Percentiles rank a stretch among this genome's conserved stretches.
Conservation (phyloP, 2,888 invertebrate species). For the Synergus laeviventris region DNA sequence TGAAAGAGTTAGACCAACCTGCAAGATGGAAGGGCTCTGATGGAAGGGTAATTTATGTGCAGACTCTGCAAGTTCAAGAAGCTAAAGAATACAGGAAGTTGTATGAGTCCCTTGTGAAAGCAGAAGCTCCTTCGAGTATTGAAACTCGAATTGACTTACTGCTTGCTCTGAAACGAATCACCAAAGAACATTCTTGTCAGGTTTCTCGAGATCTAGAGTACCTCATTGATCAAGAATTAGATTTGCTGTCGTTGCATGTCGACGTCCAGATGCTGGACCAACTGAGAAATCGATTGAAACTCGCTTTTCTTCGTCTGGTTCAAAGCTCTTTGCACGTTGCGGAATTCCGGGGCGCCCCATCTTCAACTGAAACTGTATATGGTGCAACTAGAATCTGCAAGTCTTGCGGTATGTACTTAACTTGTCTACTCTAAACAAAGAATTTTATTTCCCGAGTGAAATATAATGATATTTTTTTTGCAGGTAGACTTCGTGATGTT, state of each 20-base stretch:
- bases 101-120: conserved; percentile 48
- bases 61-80: conserved; percentile 20
- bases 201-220: conserved; percentile 80
- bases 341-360: not conserved
- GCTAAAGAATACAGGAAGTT: conserved; percentile 44
- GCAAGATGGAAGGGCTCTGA: not conserved
- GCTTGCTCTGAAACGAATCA: conserved; percentile 80
- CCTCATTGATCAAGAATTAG: conserved; percentile 84
- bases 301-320: conserved; percentile 48
- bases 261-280: conserved; percentile 80
- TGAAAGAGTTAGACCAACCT: conserved; percentile 84
- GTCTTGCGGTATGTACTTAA: conserved; percentile 43
- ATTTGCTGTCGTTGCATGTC: conserved; percentile 82
- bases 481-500: conserved; percentile 45
- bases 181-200: conserved; percentile 79
- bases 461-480: not conserved
- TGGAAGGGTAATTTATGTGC: conserved; percentile 44
- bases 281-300: conserved; percentile 77
- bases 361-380: not conserved
- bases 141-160: conserved; percentile 47
- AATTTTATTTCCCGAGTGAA: not conserved
- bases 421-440: not conserved
- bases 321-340: conserved; percentile 16
- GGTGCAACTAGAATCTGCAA: conserved; percentile 44
- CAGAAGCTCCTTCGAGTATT: conserved; percentile 30